A percentile compares a stretch with the other conserved stretches of the same genome.
Conservation (phyloP, 2,888 invertebrate species). For the Chloroclysta siterata region DNA sequence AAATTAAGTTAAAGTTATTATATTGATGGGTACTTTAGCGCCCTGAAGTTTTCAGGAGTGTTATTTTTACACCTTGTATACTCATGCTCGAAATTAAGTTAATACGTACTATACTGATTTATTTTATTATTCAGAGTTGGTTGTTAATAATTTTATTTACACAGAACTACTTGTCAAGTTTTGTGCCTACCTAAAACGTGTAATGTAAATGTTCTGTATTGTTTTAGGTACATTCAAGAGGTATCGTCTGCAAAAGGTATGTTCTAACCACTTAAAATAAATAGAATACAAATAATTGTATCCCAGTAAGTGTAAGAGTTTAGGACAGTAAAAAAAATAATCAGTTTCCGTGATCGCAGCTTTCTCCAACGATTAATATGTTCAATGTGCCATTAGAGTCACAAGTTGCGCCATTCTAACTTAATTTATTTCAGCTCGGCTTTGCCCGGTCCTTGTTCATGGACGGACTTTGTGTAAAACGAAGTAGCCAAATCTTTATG, state of each 20-base stretch:
- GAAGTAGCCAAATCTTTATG: slow-evolving; percentile 11
- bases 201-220: background rate
- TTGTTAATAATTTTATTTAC: too few species aligned
- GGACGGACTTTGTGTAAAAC: slow-evolving; percentile 28
- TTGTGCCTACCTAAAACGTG: background rate
- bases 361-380: slow-evolving; percentile 70
- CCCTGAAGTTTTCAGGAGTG: too few species aligned
- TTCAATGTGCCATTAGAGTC: slow-evolving; percentile 76
- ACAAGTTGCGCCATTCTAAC: slow-evolving; percentile 75
- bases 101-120: too few species aligned
- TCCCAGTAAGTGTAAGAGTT: background rate
- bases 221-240: background rate
- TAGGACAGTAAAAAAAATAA: slow-evolving; percentile 6
- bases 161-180: too few species aligned
- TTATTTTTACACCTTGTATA: too few species aligned
- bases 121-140: too few species aligned
- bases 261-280: background rate
- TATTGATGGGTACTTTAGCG: too few species aligned
- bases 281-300: background rate
- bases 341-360: slow-evolving; percentile 17
- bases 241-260: background rate
- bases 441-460: slow-evolving; percentile 40
- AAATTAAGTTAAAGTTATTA: too few species aligned
- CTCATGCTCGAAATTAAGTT: too few species aligned
- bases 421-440: slow-evolving; percentile 68